Evolutionary conservation across 2,113 vertebrate genomes (phyloP), one percentile per base, ranked within the genome.

Genomic region (Pangasianodon gigas): DNA sequence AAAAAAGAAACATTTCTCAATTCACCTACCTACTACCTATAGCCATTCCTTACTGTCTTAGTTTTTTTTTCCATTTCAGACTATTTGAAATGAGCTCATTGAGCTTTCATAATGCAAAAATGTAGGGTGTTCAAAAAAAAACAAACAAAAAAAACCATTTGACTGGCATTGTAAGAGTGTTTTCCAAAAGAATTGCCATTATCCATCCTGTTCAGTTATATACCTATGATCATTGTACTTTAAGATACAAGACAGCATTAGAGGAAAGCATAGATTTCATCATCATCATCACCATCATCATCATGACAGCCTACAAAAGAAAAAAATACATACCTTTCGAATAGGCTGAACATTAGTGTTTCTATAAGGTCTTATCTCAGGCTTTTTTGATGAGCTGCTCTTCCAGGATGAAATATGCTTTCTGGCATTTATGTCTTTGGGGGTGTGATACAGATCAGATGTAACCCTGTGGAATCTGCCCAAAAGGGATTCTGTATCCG

Each of bases 301-400:
- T 8, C 6, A 54, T 16, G 21, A 65, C 60, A 69, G 71, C 21
- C 18, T 21, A 44, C 4, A 85, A 24, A 18, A 44, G 18, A 32
- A 85, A 29, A 90, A n/a, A 86, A 51, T 10, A 58, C 51, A 60
- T 88, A 97, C 97, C 96, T 96, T 94, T 89, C 94, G 95, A 56
- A 93, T 90, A 0, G 96, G 94, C 26, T 95, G 95, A 51, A 94
- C 67, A 88, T 92, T 95, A 90, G 97, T 93, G 81, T 96, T 96
- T 94, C 97, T 92, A 81, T 96, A 96, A 32, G 52, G 92, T 6
- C 95, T 96, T 88, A 96, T 91, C 67, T 96, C 95, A 48, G 92
- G 90, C 90, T 86, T 93, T 10, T 93, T 95, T 60, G 90, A 91
- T 48, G 89, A 44, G 1, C 92, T 90, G 69, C 91, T 94, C 62